These are phyloP conservation scores for Tachypleus tridentatus DNA, from an alignment of 1,140 invertebrate species.

Conservation along the genomic window DNA sequence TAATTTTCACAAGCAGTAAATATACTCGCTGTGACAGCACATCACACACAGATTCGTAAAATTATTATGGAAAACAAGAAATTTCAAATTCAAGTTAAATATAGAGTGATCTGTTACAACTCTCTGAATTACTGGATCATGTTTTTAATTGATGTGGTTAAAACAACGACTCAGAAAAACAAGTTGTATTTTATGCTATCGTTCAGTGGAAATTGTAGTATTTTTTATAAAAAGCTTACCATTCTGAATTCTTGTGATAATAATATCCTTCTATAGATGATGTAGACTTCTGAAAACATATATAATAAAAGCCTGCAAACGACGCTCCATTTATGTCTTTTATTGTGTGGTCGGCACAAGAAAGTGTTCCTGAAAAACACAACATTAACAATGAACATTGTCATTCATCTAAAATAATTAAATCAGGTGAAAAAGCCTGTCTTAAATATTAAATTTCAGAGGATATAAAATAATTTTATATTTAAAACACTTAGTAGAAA, in stretches of 20 bases:
- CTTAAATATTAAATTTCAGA: no score
- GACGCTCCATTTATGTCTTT: slow-evolving; percentile 93
- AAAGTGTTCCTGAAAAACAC: slow-evolving; percentile 68
- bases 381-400: slow-evolving; percentile 7
- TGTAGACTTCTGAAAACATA: slow-evolving; percentile 91
- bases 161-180: not conserved
- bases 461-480: no score
- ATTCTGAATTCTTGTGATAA: slow-evolving; percentile 91
- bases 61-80: not conserved
- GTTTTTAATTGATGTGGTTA: not conserved
- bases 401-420: not conserved
- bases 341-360: slow-evolving; percentile 92
- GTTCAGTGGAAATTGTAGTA: no score
- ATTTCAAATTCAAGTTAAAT: not conserved
- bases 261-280: slow-evolving; percentile 93
- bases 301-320: slow-evolving; percentile 96
- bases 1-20: not conserved
- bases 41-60: not conserved
- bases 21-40: slow-evolving; percentile 2
- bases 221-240: slow-evolving; percentile 45
- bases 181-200: no score
- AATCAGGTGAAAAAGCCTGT: no score
- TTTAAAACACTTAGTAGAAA: no score
- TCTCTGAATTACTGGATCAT: not conserved
- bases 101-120: not conserved